phyloP scores from a whole-genome alignment of 2,113 vertebrate genomes.

The Cebus imitator region DNA sequence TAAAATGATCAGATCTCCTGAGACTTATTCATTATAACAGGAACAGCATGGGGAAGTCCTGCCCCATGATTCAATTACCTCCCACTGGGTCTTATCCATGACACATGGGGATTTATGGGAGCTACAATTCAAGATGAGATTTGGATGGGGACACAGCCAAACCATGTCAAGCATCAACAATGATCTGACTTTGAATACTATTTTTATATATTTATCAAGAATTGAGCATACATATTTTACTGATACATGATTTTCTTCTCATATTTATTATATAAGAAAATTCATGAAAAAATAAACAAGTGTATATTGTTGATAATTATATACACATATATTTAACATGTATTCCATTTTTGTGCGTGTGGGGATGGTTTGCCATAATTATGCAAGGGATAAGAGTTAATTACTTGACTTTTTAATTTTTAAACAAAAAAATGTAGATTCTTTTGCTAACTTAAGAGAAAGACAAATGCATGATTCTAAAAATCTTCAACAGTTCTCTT shows the following conservation, averaged over 20 bases:
- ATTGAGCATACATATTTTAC: neutral
- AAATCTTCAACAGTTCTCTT: constrained; percentile 6
- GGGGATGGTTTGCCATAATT: constrained; percentile 26
- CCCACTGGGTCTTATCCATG: too few species aligned
- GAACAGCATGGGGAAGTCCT: too few species aligned
- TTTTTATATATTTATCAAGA: constrained; percentile 13
- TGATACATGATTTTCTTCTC: neutral
- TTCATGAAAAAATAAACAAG: neutral
- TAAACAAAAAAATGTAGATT: constrained; percentile 3
- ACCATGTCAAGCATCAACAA: neutral
- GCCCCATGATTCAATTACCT: too few species aligned
- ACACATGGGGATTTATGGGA: too few species aligned
- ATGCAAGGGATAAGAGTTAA: neutral
- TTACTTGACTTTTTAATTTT: constrained; percentile 18
- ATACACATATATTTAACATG: neutral
- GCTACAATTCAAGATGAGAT: too few species aligned
- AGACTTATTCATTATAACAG: too few species aligned
- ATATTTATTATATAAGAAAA: neutral
- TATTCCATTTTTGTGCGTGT: neutral
- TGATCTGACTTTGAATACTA: neutral
- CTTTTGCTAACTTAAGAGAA: neutral
- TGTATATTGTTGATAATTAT: neutral
- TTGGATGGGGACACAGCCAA: too few species aligned
- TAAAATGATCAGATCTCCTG: too few species aligned
- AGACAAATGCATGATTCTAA: neutral